Evolutionary conservation across 1,140 invertebrate species (phyloP).

Genomic region (Paracyclopina nana): DNA sequence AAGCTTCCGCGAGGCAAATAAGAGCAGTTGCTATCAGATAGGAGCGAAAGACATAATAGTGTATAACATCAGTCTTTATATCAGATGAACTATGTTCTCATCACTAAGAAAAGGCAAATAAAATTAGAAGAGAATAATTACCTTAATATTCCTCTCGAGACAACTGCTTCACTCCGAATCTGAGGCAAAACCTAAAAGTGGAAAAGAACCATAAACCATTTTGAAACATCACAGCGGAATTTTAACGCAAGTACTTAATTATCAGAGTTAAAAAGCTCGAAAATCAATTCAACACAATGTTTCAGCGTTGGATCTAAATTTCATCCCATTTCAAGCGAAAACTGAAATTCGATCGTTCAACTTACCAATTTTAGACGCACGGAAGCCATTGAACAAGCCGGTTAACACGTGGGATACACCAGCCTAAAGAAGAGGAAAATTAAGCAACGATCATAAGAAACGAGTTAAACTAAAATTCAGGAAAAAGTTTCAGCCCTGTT

Average conservation of each 20-base stretch:
- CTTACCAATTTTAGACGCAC: background rate
- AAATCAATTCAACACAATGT: background rate
- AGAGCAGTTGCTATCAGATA: too few species aligned
- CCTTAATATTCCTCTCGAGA: background rate
- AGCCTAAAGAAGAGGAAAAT: background rate
- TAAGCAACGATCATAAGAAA: background rate
- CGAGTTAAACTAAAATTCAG: background rate
- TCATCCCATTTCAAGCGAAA: background rate
- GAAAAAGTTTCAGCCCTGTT: background rate
- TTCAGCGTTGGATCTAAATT: background rate
- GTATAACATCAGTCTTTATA: too few species aligned
- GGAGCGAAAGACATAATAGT: too few species aligned
- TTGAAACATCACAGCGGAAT: background rate
- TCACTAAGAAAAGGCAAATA: too few species aligned
- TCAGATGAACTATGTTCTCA: too few species aligned
- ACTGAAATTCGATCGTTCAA: background rate
- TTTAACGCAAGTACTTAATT: background rate
- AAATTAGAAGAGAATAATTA: too few species aligned
- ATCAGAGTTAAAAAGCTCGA: slow-evolving; percentile 5
- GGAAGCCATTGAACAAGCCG: background rate
- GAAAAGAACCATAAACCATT: background rate
- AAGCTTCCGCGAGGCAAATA: too few species aligned
- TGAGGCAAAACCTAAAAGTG: background rate
- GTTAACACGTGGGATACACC: background rate
- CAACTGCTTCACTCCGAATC: background rate